These are phyloP conservation scores for Apodemia zela DNA, from an alignment of 2,888 invertebrate genomes.

Conservation along the genomic window DNA sequence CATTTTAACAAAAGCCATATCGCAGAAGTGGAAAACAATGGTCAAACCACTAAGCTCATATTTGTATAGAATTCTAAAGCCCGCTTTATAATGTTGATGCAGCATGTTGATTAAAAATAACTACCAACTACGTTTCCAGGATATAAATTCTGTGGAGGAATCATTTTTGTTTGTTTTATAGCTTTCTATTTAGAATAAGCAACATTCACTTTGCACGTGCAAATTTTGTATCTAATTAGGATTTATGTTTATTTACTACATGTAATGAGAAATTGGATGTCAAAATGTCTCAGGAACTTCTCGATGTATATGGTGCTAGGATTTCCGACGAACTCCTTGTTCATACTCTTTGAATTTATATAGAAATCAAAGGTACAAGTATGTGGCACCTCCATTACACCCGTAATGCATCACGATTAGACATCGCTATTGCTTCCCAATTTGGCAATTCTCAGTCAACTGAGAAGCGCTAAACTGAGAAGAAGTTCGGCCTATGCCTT, in stretches of 20 bases:
- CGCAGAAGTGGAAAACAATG: slow-evolving; percentile 55
- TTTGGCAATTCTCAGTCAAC: no score
- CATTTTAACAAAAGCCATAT: slow-evolving; percentile 63
- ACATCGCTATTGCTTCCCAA: no score
- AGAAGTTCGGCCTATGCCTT: no score
- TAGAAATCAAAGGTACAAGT: no score
- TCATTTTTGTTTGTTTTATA: slow-evolving; percentile 6
- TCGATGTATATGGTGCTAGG: not conserved
- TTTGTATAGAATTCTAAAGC: slow-evolving; percentile 29
- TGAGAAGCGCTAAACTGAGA: no score
- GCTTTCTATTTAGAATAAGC: not conserved
- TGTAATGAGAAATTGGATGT: not conserved
- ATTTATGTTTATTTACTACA: not conserved
- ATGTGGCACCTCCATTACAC: no score
- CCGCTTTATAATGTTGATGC: slow-evolving; percentile 32
- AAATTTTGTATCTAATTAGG: not conserved
- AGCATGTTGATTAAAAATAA: slow-evolving; percentile 24
- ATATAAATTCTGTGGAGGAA: slow-evolving; percentile 10
- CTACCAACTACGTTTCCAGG: slow-evolving; percentile 19
- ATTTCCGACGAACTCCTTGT: no score
- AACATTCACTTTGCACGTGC: not conserved
- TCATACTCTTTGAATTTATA: no score
- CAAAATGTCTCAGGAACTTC: not conserved
- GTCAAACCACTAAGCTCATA: slow-evolving; percentile 39
- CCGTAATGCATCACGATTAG: no score